These are phyloP conservation scores for Calyptommatus sinebrachiatus DNA, from an alignment of 2,113 vertebrate genomes.

Conservation along the genomic window DNA sequence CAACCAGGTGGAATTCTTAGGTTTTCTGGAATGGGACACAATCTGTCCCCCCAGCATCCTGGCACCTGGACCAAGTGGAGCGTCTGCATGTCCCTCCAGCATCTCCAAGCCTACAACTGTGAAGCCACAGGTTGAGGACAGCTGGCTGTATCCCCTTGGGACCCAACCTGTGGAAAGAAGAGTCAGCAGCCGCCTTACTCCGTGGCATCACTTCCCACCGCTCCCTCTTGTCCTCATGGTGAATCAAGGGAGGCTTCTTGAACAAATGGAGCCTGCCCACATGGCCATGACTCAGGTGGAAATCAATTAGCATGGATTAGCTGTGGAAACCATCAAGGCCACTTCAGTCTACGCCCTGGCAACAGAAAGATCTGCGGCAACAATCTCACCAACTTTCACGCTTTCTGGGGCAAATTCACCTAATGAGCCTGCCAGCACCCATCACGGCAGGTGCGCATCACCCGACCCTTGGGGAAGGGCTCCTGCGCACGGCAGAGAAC, in stretches of 20 bases:
- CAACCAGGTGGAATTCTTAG: too few species aligned
- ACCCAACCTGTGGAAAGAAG: background rate
- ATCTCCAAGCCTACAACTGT: background rate
- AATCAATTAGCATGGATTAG: constrained; percentile 67
- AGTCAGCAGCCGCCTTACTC: constrained; percentile 46
- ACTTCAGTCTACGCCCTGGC: constrained; percentile 39
- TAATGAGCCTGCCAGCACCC: constrained; percentile 2
- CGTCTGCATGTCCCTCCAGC: background rate
- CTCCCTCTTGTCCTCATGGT: constrained; percentile 51
- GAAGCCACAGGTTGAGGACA: background rate
- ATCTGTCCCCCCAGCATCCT: too few species aligned
- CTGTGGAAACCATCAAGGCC: constrained; percentile 62
- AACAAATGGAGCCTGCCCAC: constrained; percentile 68
- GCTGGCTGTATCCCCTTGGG: too few species aligned
- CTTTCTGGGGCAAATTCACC: constrained; percentile 23
- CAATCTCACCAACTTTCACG: constrained; percentile 30
- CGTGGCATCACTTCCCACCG: constrained; percentile 42
- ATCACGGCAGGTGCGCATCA: background rate
- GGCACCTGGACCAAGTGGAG: background rate
- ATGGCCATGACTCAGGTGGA: constrained; percentile 65
- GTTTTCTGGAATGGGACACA: too few species aligned
- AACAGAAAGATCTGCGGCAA: constrained; percentile 43
- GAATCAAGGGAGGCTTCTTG: constrained; percentile 63
- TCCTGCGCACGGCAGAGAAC: constrained; percentile 3
- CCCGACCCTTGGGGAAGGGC: constrained; percentile 7